Evolutionary conservation across 2,113 vertebrate genomes (phyloP).

Genomic region (human (Homo sapiens)): GRCh38 chrX:64353501-64354000

Average conservation of each 20-base stretch:
- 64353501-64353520: neutral
- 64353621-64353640: neutral
- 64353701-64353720: too few species aligned
- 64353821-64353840: too few species aligned
- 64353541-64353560: neutral
- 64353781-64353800: too few species aligned
- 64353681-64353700: too few species aligned
- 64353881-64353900: neutral
- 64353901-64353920: neutral
- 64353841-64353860: too few species aligned
- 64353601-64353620: neutral
- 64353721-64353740: too few species aligned
- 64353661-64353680: neutral
- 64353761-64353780: too few species aligned
- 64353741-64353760: too few species aligned
- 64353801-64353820: too few species aligned
- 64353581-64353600: neutral
- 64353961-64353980: neutral
- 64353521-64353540: neutral
- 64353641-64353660: neutral
- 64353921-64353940: neutral
- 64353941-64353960: neutral
- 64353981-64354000: neutral
- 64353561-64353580: neutral
- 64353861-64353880: too few species aligned